Percentiles rank a stretch among this genome's conserved stretches.
Evolutionary conservation across 2,113 vertebrate genomes (phyloP).

Genomic region (Gasterosteus aculeatus): DNA sequence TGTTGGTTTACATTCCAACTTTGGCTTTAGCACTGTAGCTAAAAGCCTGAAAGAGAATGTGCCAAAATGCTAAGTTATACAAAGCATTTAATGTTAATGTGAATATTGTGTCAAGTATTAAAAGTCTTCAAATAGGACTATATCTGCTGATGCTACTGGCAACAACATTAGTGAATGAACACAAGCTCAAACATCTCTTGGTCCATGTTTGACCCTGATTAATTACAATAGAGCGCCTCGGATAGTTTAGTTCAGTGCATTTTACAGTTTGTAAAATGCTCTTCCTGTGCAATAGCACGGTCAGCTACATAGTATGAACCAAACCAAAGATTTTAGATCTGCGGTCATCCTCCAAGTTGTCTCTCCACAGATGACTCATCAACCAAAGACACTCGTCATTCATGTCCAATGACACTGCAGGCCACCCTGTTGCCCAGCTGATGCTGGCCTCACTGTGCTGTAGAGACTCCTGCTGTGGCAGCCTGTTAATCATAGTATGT

Average conservation of each 20-base stretch:
- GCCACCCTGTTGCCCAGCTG: slow-evolving; percentile 7
- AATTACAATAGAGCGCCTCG: slow-evolving; percentile 21
- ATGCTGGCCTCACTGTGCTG: not conserved
- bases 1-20: not conserved
- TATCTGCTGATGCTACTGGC: not conserved
- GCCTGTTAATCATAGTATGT: slow-evolving; percentile 6
- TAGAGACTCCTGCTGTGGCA: slow-evolving; percentile 6
- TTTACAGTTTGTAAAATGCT: slow-evolving; percentile 27
- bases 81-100: slow-evolving; percentile 4
- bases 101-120: slow-evolving; percentile 3
- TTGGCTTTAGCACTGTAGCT: not conserved
- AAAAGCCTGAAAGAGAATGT: not conserved
- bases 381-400: not conserved
- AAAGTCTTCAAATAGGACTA: not conserved
- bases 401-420: not conserved
- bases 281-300: slow-evolving; percentile 3
- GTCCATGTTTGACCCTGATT: slow-evolving; percentile 14
- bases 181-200: not conserved
- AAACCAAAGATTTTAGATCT: slow-evolving; percentile 7
- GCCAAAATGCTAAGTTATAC: slow-evolving; percentile 6
- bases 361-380: not conserved
- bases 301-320: not conserved
- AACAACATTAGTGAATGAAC: not conserved
- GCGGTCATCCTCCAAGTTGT: not conserved
- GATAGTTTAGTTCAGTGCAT: slow-evolving; percentile 24